phyloP scores from a whole-genome alignment of 2,888 invertebrate species.

The Pyrrhosoma nymphula region DNA sequence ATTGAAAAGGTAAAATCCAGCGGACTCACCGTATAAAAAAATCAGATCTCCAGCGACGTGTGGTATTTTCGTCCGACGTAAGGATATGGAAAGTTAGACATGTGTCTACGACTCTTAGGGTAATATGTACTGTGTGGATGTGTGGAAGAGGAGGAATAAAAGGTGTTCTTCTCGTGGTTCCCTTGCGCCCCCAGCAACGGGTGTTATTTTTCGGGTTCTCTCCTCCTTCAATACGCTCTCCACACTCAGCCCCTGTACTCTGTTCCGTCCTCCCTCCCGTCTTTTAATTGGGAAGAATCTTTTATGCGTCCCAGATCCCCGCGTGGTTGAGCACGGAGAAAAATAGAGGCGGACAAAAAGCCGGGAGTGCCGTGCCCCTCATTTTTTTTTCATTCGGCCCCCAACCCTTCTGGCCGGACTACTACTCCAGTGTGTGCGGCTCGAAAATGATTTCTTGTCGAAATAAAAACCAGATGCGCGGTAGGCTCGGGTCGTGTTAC shows the following conservation, averaged over 20 bases:
- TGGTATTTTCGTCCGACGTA: no score
- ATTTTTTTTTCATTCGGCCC: not conserved
- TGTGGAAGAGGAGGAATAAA: no score
- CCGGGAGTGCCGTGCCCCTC: not conserved
- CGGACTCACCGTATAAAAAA: no score
- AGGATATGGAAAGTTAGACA: no score
- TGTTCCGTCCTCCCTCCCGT: not conserved
- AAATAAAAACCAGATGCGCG: slow-evolving; percentile 1
- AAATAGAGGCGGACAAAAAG: not conserved
- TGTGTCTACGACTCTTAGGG: no score
- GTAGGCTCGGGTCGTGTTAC: not conserved
- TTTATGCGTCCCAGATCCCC: not conserved
- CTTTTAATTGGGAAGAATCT: slow-evolving; percentile 28
- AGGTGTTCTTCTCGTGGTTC: not conserved
- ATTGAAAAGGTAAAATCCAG: no score
- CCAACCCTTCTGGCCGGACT: not conserved
- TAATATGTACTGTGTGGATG: no score
- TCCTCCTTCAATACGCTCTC: slow-evolving; percentile 4
- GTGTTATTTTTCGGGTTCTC: not conserved
- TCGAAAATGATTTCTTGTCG: slow-evolving; percentile 17
- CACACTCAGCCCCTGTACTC: not conserved
- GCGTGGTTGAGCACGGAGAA: slow-evolving; percentile 5
- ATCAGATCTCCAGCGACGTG: no score
- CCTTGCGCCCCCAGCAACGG: not conserved
- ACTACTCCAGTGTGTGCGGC: not conserved